phyloP scores from a whole-genome alignment of 2,113 vertebrate genomes.

The Acanthochromis polyacanthus region DNA sequence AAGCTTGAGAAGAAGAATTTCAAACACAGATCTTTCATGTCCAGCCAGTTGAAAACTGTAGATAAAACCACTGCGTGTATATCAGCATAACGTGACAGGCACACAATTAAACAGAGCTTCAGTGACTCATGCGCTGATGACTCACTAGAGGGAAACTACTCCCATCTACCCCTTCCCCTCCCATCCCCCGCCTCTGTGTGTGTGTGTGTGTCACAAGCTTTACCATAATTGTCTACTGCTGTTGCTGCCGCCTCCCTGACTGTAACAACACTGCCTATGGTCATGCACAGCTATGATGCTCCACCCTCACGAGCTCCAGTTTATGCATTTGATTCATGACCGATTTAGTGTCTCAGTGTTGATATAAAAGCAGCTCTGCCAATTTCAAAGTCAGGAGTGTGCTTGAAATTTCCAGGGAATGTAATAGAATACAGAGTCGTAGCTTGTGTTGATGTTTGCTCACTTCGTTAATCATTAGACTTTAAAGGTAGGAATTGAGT shows the following conservation, averaged over 20 bases:
- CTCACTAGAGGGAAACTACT: conserved; percentile 83
- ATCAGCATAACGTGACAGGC: conserved; percentile 82
- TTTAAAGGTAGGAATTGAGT: conserved; percentile 11
- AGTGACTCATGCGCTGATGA: conserved; percentile 85
- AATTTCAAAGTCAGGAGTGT: conserved; percentile 2
- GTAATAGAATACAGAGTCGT: neutral
- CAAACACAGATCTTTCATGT: conserved; percentile 24
- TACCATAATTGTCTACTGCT: conserved; percentile 76
- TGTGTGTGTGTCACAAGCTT: conserved; percentile 62
- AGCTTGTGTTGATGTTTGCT: conserved; percentile 36
- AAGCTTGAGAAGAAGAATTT: conserved; percentile 12
- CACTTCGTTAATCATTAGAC: conserved; percentile 52
- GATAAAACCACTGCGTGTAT: conserved; percentile 66
- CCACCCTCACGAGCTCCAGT: conserved; percentile 33
- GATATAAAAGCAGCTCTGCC: neutral
- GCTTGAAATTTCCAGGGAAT: conserved; percentile 18
- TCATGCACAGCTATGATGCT: conserved; percentile 48
- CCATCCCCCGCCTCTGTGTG: conserved; percentile 39
- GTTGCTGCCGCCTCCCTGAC: conserved; percentile 70
- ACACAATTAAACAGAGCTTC: conserved; percentile 82
- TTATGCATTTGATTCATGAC: neutral
- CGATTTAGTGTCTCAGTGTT: conserved; percentile 25
- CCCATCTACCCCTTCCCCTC: conserved; percentile 69
- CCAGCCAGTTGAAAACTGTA: conserved; percentile 42
- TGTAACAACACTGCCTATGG: conserved; percentile 70